phyloP scores from a whole-genome alignment of 2,797 vertebrate genomes.

The Pelodytes ibericus region DNA sequence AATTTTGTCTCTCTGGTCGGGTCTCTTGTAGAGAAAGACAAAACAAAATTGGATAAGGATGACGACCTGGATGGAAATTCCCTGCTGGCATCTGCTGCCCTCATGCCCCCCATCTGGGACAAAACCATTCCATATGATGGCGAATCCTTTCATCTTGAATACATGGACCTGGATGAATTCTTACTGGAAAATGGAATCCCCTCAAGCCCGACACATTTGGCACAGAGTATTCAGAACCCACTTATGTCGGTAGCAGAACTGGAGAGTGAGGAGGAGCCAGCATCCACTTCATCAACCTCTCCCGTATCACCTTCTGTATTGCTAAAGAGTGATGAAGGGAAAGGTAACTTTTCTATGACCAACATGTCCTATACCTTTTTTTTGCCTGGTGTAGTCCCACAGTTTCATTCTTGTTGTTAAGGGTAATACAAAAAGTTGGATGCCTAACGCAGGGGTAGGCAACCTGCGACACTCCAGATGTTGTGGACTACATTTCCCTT shows the following conservation, averaged over 20 bases:
- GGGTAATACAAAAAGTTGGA: too few species aligned
- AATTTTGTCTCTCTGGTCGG: too few species aligned
- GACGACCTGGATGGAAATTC: constrained; percentile 69
- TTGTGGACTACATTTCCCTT: too few species aligned
- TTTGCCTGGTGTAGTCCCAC: too few species aligned
- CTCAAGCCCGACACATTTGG: constrained; percentile 76
- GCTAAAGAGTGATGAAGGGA: constrained; percentile 74
- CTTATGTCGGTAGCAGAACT: constrained; percentile 84
- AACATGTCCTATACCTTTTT: too few species aligned
- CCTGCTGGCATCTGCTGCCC: constrained; percentile 88
- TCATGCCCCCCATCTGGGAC: constrained; percentile 96
- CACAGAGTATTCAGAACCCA: constrained; percentile 69
- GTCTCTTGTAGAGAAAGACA: constrained; percentile 63
- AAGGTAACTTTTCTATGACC: constrained; percentile 70
- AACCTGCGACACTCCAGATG: too few species aligned
- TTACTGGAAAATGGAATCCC: constrained; percentile 96
- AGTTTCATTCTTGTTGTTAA: too few species aligned
- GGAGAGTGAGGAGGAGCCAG: constrained; percentile 73
- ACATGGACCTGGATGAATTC: constrained; percentile 99
- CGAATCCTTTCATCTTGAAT: constrained; percentile 96
- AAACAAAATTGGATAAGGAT: constrained; percentile 78
- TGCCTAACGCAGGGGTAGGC: too few species aligned
- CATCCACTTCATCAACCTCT: constrained; percentile 70
- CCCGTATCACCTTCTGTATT: constrained; percentile 70
- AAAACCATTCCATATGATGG: constrained; percentile 98